Percentiles rank a stretch among this genome's conserved stretches.
Evolutionary conservation across 2,113 vertebrate species (phyloP).

Genomic region (Dascyllus trimaculatus): DNA sequence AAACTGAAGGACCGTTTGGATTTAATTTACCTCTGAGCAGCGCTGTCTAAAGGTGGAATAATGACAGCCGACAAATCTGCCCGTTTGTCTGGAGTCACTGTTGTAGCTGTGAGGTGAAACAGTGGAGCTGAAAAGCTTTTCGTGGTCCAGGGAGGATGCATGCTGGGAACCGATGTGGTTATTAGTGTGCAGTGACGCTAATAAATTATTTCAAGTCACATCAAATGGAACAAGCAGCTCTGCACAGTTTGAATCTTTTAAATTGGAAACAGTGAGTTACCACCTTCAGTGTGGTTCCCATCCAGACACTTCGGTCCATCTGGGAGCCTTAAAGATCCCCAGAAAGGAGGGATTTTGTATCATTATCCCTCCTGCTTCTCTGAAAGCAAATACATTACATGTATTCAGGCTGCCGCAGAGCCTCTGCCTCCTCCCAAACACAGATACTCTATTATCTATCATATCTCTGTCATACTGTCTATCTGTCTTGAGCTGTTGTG

Average conservation of each 20-base stretch:
- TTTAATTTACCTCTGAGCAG: conserved; percentile 25
- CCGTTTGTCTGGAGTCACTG: not conserved
- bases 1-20: conserved; percentile 31
- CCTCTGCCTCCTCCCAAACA: not conserved
- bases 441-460: not conserved
- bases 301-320: conserved; percentile 7
- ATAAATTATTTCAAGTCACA: conserved; percentile 28
- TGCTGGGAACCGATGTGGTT: conserved; percentile 35
- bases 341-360: not conserved
- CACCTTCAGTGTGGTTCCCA: conserved; percentile 4
- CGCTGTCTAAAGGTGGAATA: conserved; percentile 32
- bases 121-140: conserved; percentile 23
- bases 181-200: conserved; percentile 27
- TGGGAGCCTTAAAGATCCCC: not conserved
- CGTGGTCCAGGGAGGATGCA: conserved; percentile 12
- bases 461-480: too few species aligned
- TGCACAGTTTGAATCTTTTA: conserved; percentile 32
- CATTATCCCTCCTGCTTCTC: conserved; percentile 15
- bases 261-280: conserved; percentile 11
- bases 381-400: conserved; percentile 4
- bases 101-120: conserved; percentile 32
- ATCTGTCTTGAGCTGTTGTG: not conserved
- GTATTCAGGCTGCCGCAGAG: not conserved
- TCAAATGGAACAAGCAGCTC: conserved; percentile 23
- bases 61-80: conserved; percentile 9